Percentiles rank a stretch among this genome's conserved stretches.
phyloP scores from a whole-genome alignment of 2,888 invertebrate species.

The Camptogramma bilineatum region DNA sequence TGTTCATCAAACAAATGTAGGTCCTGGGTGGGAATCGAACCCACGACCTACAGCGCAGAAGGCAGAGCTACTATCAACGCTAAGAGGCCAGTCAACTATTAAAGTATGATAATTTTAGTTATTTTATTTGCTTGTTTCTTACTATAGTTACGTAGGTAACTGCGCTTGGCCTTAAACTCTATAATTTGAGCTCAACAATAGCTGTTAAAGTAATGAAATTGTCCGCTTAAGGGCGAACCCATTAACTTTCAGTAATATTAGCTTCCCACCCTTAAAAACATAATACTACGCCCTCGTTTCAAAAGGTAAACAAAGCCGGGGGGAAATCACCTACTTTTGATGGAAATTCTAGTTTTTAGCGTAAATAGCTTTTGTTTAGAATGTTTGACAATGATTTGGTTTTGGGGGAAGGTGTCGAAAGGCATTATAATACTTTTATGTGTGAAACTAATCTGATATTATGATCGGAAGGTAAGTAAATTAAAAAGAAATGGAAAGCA shows the following conservation, averaged over 20 bases:
- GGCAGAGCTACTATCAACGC: no score
- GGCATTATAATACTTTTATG: no score
- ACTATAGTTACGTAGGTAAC: background rate
- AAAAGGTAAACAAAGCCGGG: conserved; percentile 33
- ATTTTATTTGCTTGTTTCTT: background rate
- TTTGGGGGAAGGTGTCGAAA: background rate
- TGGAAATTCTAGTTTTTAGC: conserved; percentile 30
- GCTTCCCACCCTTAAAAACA: conserved; percentile 36
- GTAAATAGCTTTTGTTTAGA: conserved; percentile 15
- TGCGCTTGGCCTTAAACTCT: conserved; percentile 12
- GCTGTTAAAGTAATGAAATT: conserved; percentile 41
- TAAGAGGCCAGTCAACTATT: no score
- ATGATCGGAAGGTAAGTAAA: no score
- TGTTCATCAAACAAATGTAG: no score
- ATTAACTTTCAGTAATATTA: conserved; percentile 42
- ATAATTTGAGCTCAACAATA: conserved; percentile 35
- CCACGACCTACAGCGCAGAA: no score
- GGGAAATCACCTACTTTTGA: conserved; percentile 25
- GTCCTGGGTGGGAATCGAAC: no score
- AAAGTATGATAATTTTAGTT: no score
- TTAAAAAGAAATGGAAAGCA: no score
- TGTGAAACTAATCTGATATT: no score
- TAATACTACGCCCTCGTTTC: conserved; percentile 38
- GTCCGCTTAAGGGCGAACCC: conserved; percentile 37
- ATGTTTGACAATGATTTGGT: conserved; percentile 15